A percentile compares a stretch with the other conserved stretches of the same genome.
Conservation (phyloP, 2,888 invertebrate genomes). For the Leptopilina drosophilae region DNA sequence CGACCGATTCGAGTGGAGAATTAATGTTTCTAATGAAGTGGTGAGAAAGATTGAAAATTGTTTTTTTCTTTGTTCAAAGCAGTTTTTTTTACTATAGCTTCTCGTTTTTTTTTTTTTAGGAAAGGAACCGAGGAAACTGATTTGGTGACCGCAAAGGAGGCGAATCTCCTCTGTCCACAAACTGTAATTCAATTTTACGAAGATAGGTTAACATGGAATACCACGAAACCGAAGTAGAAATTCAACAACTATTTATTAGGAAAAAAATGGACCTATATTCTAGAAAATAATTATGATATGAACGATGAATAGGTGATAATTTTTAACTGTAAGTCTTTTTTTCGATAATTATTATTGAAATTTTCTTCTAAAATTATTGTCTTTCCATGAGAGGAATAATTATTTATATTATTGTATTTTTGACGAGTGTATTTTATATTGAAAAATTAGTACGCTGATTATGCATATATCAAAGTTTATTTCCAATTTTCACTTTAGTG, state of each 20-base stretch:
- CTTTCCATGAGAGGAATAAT: neutral
- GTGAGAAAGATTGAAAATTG: constrained; percentile 77
- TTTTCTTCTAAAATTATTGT: neutral
- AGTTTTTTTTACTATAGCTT: neutral
- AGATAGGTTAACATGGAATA: constrained; percentile 92
- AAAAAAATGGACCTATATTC: neutral
- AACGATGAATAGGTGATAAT: neutral
- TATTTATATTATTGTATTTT: constrained; percentile 23
- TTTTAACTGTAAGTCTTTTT: neutral
- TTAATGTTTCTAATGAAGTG: constrained; percentile 95
- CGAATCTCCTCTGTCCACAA: constrained; percentile 84
- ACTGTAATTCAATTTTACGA: constrained; percentile 85
- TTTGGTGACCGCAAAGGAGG: constrained; percentile 83
- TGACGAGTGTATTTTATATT: neutral
- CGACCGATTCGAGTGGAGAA: constrained; percentile 92
- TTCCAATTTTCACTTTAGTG: constrained; percentile 5
- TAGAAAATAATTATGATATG: constrained; percentile 3
- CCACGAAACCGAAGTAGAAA: constrained; percentile 77
- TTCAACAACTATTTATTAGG: constrained; percentile 1
- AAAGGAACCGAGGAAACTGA: constrained; percentile 84
- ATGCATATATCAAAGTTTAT: neutral
- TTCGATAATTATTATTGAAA: neutral
- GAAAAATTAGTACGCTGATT: neutral
- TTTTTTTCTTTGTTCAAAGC: neutral
- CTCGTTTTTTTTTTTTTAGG: constrained; percentile 72